These are phyloP conservation scores for Leptinotarsa juncta DNA, from an alignment of 2,888 invertebrate species.

Conservation along the genomic window DNA sequence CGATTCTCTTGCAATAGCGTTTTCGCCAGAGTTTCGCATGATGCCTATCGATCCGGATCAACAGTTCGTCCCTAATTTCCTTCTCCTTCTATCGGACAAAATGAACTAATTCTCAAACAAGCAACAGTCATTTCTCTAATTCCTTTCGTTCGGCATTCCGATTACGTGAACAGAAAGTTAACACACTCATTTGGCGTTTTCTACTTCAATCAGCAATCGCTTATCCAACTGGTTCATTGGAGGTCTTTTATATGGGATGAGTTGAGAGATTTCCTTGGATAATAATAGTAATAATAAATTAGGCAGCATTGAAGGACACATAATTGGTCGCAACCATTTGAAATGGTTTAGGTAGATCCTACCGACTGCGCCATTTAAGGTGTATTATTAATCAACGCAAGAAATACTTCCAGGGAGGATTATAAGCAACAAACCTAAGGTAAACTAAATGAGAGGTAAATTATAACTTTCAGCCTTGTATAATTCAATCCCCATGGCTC, in stretches of 20 bases:
- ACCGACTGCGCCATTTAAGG: not conserved
- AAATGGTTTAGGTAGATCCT: not conserved
- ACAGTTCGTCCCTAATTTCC: not conserved
- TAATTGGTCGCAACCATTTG: not conserved
- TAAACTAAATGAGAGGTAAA: too few relatives aligned
- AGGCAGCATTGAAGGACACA: too few relatives aligned
- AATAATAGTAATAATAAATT: too few relatives aligned
- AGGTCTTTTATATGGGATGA: not conserved
- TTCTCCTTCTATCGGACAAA: not conserved
- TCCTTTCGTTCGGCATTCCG: not conserved
- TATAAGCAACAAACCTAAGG: too few relatives aligned
- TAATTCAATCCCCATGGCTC: too few relatives aligned
- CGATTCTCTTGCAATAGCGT: not conserved
- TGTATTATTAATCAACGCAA: too few relatives aligned
- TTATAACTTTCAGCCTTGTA: too few relatives aligned
- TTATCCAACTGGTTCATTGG: not conserved
- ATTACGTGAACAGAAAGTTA: slow-evolving; percentile 7
- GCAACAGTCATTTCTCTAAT: slow-evolving; percentile 9
- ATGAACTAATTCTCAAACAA: not conserved
- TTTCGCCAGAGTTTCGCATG: not conserved
- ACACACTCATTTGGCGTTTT: not conserved
- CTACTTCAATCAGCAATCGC: slow-evolving; percentile 4
- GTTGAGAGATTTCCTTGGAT: not conserved
- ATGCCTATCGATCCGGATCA: not conserved
- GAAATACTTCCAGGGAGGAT: too few relatives aligned